phyloP scores from a whole-genome alignment of 2,113 vertebrate genomes.

The Phyllostomus discolor region DNA sequence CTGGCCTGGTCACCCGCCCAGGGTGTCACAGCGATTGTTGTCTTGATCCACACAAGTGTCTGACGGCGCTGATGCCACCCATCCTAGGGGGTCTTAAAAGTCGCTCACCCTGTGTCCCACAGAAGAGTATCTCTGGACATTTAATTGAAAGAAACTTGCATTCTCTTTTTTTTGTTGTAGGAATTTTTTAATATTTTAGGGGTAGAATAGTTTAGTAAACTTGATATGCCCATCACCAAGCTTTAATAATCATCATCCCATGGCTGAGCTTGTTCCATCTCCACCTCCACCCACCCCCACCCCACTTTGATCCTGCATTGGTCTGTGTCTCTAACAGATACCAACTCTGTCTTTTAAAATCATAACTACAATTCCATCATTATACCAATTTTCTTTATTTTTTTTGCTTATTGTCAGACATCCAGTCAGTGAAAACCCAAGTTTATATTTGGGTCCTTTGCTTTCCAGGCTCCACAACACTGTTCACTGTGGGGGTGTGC shows the following conservation, averaged over 20 bases:
- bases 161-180: neutral
- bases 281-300: neutral
- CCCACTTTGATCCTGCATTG: neutral
- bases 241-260: neutral
- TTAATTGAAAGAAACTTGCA: neutral
- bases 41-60: neutral
- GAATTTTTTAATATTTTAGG: neutral
- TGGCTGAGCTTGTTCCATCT: neutral
- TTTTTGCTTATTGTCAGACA: neutral
- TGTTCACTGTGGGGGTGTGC: neutral
- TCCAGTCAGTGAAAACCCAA: neutral
- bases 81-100: neutral
- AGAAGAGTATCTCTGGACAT: neutral
- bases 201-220: neutral
- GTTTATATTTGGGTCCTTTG: neutral
- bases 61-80: neutral
- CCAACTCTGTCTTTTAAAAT: neutral
- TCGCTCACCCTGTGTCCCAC: neutral
- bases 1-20: fast-evolving
- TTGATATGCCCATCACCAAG: neutral
- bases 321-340: neutral
- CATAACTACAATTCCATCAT: neutral
- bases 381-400: neutral
- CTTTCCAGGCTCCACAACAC: neutral
- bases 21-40: fast-evolving